Evolutionary conservation across 2,113 vertebrate species (phyloP).

Genomic region (Hydropotes inermis): DNA sequence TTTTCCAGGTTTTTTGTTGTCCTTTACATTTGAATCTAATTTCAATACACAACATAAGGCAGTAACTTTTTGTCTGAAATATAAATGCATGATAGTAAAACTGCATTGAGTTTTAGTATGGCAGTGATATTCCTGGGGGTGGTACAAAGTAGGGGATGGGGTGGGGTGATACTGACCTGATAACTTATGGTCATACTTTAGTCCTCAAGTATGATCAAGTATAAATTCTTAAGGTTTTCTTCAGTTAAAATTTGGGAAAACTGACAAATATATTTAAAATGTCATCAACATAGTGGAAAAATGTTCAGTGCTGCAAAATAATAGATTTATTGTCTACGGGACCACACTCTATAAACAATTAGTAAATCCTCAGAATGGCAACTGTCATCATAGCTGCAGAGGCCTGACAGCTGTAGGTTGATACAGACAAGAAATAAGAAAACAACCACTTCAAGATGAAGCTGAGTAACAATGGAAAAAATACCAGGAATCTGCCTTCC

Average conservation of each 20-base stretch:
- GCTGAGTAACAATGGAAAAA: neutral
- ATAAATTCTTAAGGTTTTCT: conserved; percentile 43
- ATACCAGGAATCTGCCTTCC: neutral
- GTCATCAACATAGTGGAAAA: conserved; percentile 32
- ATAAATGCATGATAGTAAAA: conserved; percentile 8
- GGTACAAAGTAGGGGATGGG: no score
- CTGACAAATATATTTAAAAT: conserved; percentile 48
- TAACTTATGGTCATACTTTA: neutral
- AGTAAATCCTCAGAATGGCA: neutral
- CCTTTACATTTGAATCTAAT: neutral
- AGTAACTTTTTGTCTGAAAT: neutral
- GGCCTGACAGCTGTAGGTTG: neutral
- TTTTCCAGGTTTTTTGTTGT: neutral
- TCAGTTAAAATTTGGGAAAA: conserved; percentile 39
- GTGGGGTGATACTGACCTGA: conserved; percentile 40
- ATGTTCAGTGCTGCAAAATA: conserved; percentile 60
- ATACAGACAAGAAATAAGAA: conserved; percentile 6
- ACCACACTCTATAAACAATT: neutral
- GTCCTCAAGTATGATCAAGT: conserved; percentile 38
- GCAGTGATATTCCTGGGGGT: neutral
- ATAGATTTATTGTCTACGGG: conserved; percentile 38
- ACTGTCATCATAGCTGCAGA: neutral
- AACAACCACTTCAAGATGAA: neutral
- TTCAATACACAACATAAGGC: neutral
- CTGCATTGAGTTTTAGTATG: neutral